Evolutionary conservation across 2,113 vertebrate species (phyloP), one percentile per base, ranked within the genome.

Genomic region (Lutjanus erythropterus): DNA sequence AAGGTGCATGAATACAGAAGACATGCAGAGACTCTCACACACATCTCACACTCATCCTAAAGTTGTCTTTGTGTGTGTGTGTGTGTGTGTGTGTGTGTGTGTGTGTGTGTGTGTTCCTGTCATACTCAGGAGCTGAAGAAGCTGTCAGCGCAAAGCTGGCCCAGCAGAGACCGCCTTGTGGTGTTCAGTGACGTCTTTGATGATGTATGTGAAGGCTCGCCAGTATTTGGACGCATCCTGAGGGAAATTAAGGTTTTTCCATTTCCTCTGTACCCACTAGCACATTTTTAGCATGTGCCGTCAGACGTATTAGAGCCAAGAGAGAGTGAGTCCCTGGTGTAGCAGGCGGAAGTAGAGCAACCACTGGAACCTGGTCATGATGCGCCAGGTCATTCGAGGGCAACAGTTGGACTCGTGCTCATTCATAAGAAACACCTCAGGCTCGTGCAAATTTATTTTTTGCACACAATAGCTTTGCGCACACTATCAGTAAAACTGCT

Each of bases 201-300:
- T 90, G 95, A 96, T 71, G 91, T 95, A 75, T 96, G 95, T 81
- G 93, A 91, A 35, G 90, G 82, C 55, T 96, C 90, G 78, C 80
- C 95, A 83, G 86, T 95, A 81, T 96, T 96, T 89, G 94, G 94
- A 84, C 92, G 86, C 77, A 91, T 96, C 93, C 85, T 96, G 84
- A 94, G 92, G 78, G 93, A 97, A 94, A 92, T 97, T 76, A 97
- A 97, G 93, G 94, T 96, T 88, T 89, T 91, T 92, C 89, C 92
- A 90, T 91, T 91, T 91, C 86, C 86, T 86, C 85, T 81, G 77
- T 87, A 86, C 85, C 90, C 88, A 86, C 76, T 82, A 81, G 85
- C 84, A 91, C 92, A 91, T 91, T 91, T 92, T 90, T 84, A 92
- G 89, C 78, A 79, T 83, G 68, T 88, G 87, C 58, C 67, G 71